Base-by-base conservation (phyloP, 1,140 invertebrate species). In the Limonius californicus region DNA sequence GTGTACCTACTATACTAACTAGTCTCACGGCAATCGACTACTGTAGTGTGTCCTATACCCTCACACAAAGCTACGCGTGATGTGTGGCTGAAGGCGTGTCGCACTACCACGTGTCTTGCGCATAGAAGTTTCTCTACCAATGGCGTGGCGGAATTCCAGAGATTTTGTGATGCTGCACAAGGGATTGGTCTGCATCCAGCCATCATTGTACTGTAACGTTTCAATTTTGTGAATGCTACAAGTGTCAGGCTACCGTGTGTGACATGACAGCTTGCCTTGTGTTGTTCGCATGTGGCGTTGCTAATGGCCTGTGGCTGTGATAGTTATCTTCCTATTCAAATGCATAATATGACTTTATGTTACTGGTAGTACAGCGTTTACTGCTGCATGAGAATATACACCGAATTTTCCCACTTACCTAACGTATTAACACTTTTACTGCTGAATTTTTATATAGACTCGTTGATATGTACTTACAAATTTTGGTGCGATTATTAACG, bases 201-300 rank as follows among this genome's bases (percentile, higher is more conserved):
- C 73, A 74, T 72, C 70, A 74, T 74, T 74, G 71, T 67, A 54
- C 58, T 56, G 63, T 62, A 74, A 74, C 71, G 72, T 73, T 73
- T 74, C 71, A 73, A 74, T 74, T 68, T 61, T 53, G 64, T 63
- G 68, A 74, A 74, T 70, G 71, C 66, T 72, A 73, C 70, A 70
- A 69, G 65, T 74, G 71, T 73, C 71, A 71, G 20, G 71, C 70
- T 73, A 73, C 69, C 65, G 71, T 71, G 67, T 73, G 71, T 72
- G 70, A 73, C 73, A 73, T 73, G 73, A 74, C 73, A 74, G 73
- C 68, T 67, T 61, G 60, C 57, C 66, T 67, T 72, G 70, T 68
- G 65, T 67, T 71, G 67, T 67, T 69, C 64, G 62, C 65, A 65
- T 71, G 61, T 68, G 68, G 64, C 59, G 57, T 67, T 64, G 53